These are phyloP conservation scores for Rhinella marina DNA, from an alignment of 2,797 vertebrate species.

Conservation along the genomic window DNA sequence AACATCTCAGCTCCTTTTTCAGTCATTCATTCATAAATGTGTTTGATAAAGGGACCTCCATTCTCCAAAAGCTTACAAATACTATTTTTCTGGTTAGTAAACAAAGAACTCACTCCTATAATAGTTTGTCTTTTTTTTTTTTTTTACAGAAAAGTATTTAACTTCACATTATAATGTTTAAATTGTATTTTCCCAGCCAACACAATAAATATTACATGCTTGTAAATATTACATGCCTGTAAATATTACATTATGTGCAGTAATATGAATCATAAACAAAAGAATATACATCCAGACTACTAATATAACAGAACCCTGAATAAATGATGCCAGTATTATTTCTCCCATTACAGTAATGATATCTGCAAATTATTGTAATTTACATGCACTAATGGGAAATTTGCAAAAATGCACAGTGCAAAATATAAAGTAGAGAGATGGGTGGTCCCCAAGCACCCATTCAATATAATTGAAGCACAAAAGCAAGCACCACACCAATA, in stretches of 20 bases:
- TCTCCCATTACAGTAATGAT: neutral
- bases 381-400: neutral
- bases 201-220: neutral
- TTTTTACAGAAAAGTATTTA: neutral
- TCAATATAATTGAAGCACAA: neutral
- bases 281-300: neutral
- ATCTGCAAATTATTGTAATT: slow-evolving; percentile 6
- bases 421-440: neutral
- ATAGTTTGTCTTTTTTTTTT: no score
- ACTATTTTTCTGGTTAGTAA: no score
- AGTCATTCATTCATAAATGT: no score
- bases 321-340: neutral
- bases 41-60: no score
- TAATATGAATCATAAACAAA: neutral
- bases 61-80: no score
- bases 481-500: neutral
- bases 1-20: no score
- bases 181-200: neutral
- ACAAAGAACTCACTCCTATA: no score
- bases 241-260: neutral
- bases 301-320: neutral
- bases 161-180: neutral
- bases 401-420: neutral
- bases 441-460: neutral
- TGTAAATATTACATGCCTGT: neutral